Evolutionary conservation across 2,113 vertebrate species (phyloP).

Genomic region (Albula goreensis): DNA sequence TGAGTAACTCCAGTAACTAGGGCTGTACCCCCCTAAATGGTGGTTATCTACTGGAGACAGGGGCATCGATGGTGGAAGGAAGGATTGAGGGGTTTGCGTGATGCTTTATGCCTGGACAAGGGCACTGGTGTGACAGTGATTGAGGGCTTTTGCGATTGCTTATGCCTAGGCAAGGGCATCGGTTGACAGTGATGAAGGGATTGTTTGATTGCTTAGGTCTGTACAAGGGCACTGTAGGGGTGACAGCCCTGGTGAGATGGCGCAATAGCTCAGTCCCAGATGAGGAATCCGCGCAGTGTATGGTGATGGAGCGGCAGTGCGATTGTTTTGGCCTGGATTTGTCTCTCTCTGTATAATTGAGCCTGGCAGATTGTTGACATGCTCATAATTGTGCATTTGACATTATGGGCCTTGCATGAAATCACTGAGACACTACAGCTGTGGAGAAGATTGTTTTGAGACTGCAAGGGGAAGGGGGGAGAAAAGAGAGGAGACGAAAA

Average conservation of each 20-base stretch:
- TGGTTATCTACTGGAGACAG: background rate
- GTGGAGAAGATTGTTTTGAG: constrained; percentile 9
- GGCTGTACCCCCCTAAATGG: background rate
- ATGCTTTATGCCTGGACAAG: background rate
- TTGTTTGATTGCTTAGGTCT: constrained; percentile 9
- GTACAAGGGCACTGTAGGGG: background rate
- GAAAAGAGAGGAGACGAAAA: background rate
- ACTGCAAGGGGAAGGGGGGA: background rate
- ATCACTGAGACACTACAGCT: constrained; percentile 29
- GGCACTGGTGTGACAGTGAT: too few relatives aligned
- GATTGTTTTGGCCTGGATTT: background rate
- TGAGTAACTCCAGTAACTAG: background rate
- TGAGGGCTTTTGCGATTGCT: too few relatives aligned
- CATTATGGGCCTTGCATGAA: constrained; percentile 48
- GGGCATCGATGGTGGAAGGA: background rate
- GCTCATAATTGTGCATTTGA: constrained; percentile 58
- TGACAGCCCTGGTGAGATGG: background rate
- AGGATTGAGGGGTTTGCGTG: background rate
- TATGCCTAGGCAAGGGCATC: background rate
- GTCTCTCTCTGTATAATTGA: constrained; percentile 42
- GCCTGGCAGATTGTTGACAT: constrained; percentile 47
- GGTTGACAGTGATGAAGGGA: background rate
- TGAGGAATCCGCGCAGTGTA: too few relatives aligned
- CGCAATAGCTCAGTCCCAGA: background rate
- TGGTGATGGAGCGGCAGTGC: background rate